Percentiles rank a stretch among this genome's conserved stretches.
phyloP scores from a whole-genome alignment of 2,888 invertebrate species.

The Drosophila incognita region DNA sequence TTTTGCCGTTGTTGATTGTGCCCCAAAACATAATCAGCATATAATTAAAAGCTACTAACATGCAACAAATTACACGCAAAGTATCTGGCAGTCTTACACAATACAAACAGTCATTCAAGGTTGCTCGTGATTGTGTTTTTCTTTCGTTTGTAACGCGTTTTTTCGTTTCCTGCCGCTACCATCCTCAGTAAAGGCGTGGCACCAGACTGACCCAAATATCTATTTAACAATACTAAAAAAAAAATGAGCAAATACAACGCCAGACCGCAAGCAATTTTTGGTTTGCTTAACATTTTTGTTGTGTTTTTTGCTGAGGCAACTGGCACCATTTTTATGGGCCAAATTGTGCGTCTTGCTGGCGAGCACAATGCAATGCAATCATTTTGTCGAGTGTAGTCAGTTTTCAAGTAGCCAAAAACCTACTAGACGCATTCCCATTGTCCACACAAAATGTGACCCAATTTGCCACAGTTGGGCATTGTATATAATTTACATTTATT shows the following conservation, averaged over 20 bases:
- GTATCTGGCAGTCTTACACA: slow-evolving; percentile 57
- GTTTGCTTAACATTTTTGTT: slow-evolving; percentile 24
- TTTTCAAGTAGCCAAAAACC: slow-evolving; percentile 29
- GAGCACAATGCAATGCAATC: slow-evolving; percentile 51
- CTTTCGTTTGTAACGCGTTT: slow-evolving; percentile 11
- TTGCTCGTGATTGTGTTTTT: slow-evolving; percentile 38
- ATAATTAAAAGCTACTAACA: slow-evolving; percentile 78
- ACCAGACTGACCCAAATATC: slow-evolving; percentile 63
- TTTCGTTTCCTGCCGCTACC: slow-evolving; percentile 4
- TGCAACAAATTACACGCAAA: slow-evolving; percentile 78
- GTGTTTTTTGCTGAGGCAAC: slow-evolving; percentile 40
- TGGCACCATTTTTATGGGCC: slow-evolving; percentile 56
- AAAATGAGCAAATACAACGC: slow-evolving; percentile 22
- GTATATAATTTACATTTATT: slow-evolving; percentile 25
- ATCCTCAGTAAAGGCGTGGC: slow-evolving; percentile 42
- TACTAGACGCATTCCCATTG: slow-evolving; percentile 48
- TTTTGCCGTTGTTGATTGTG: slow-evolving; percentile 55
- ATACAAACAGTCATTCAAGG: slow-evolving; percentile 47
- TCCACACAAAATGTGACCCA: slow-evolving; percentile 64
- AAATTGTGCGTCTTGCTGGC: slow-evolving; percentile 35
- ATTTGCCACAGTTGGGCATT: slow-evolving; percentile 38
- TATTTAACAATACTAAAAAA: slow-evolving; percentile 35
- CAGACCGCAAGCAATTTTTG: slow-evolving; percentile 26
- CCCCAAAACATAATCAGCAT: slow-evolving; percentile 72
- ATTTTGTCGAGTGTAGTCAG: slow-evolving; percentile 36